Evolutionary conservation across 2,888 invertebrate genomes (phyloP).

Genomic region (Chrysolina haemoptera): DNA sequence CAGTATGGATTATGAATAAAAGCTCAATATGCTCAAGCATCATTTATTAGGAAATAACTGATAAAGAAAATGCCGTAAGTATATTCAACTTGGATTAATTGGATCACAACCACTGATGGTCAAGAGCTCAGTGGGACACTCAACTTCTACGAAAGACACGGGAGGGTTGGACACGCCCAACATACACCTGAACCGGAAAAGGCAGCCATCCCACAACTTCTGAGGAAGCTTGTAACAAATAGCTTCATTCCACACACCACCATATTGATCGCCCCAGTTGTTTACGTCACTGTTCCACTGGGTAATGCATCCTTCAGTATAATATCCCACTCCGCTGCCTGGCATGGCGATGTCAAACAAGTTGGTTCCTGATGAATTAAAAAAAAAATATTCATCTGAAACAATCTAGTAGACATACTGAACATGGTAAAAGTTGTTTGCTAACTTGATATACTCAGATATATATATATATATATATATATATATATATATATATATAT

Average conservation of each 20-base stretch:
- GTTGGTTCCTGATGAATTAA: constrained; percentile 3
- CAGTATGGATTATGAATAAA: too few relatives aligned
- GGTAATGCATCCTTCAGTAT: constrained; percentile 46
- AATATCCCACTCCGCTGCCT: constrained; percentile 39
- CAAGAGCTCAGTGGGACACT: not conserved
- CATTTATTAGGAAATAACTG: not conserved
- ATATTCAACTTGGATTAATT: not conserved
- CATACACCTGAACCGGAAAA: not conserved
- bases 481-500: too few relatives aligned
- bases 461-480: too few relatives aligned
- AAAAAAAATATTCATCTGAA: not conserved
- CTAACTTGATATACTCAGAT: too few relatives aligned
- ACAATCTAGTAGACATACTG: too few relatives aligned
- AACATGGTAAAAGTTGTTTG: too few relatives aligned
- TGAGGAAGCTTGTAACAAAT: constrained; percentile 48
- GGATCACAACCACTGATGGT: not conserved
- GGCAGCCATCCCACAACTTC: not conserved
- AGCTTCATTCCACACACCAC: constrained; percentile 47
- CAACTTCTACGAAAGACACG: not conserved
- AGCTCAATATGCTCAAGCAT: too few relatives aligned
- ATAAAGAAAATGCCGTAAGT: not conserved
- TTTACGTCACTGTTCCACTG: constrained; percentile 50
- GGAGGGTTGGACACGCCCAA: not conserved
- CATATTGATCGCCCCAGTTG: constrained; percentile 54
- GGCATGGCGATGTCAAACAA: constrained; percentile 38